These are phyloP conservation scores for Macrophya annulata DNA, from an alignment of 2,888 invertebrate species.

Conservation along the genomic window DNA sequence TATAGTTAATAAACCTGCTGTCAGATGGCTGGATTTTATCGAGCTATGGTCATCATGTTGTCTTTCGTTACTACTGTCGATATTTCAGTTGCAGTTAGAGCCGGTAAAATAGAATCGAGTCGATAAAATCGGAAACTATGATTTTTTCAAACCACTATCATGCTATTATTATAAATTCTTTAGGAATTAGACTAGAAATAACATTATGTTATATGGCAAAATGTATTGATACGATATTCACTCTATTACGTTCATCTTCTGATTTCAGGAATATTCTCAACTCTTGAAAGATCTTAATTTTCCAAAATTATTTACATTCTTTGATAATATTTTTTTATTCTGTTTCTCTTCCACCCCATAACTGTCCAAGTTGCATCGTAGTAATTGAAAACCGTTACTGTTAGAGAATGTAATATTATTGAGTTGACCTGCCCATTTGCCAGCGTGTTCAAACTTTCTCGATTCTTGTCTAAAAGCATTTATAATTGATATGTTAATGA, in stretches of 20 bases:
- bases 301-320: background rate
- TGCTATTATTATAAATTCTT: no score
- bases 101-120: background rate
- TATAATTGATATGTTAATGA: background rate
- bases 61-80: background rate
- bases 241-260: no score
- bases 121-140: background rate
- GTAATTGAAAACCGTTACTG: background rate
- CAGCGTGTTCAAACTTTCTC: background rate
- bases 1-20: background rate
- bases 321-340: constrained; percentile 8
- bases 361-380: background rate
- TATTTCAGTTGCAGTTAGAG: background rate
- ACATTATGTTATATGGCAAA: no score
- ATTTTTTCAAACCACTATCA: background rate
- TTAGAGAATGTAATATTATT: background rate
- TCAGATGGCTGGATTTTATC: background rate
- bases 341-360: background rate
- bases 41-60: background rate
- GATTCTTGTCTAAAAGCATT: background rate
- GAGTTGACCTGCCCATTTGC: background rate
- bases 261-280: no score
- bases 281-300: no score
- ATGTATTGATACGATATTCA: no score
- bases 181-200: no score